These are phyloP conservation scores for Reticulitermes speratus DNA, from an alignment of 1,140 invertebrate species.

Conservation along the genomic window DNA sequence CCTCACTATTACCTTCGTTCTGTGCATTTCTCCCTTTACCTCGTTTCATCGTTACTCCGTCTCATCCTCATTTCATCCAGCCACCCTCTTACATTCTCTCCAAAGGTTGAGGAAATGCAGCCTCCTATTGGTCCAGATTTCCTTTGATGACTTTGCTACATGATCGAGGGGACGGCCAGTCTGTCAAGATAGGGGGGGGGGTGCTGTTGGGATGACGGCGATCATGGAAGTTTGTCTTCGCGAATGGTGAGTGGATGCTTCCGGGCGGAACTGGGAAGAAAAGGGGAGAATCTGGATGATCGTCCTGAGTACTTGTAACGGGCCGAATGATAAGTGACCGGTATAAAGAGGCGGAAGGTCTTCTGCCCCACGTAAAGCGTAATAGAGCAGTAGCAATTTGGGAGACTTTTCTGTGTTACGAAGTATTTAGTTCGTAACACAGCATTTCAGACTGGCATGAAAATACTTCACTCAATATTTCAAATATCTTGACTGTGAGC, in stretches of 20 bases:
- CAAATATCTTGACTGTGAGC: no score
- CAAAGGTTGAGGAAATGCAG: no score
- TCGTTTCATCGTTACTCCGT: no score
- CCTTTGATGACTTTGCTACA: constrained; percentile 9
- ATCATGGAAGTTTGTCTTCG: neutral
- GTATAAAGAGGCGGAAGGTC: neutral
- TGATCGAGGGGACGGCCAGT: neutral
- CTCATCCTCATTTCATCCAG: neutral
- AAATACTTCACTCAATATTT: no score
- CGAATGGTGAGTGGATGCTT: constrained; percentile 5
- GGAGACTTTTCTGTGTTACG: neutral
- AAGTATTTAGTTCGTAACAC: no score
- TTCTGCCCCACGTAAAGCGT: neutral
- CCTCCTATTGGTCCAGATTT: neutral
- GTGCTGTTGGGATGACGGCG: neutral
- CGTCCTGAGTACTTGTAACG: neutral
- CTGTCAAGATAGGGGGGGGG: neutral
- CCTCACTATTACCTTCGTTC: no score
- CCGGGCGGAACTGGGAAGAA: neutral
- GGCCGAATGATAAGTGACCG: neutral
- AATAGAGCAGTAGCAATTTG: neutral
- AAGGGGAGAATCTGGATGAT: neutral
- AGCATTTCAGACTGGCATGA: no score
- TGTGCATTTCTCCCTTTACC: no score
- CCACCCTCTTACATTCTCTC: no score